Evolutionary conservation across 2,797 vertebrate species (phyloP), one percentile per base, ranked within the genome.

Genomic region (Siniperca undulata): DNA sequence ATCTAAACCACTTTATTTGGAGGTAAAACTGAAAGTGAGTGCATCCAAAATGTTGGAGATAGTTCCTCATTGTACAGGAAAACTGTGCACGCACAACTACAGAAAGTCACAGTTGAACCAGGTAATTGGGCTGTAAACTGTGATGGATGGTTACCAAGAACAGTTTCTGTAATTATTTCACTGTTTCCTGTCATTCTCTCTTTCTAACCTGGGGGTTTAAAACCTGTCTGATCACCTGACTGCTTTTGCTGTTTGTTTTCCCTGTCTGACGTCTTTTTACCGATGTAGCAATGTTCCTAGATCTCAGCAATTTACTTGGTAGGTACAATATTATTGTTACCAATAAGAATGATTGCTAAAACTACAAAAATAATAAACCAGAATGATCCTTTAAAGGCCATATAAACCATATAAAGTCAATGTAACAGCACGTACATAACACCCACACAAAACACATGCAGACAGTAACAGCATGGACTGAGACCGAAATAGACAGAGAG

Each of bases 401-500:
- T 4, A 2, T 16, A 62, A 48, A 36, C 12, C 14, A 52, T 62
- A 50, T 34, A 16, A 61, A 48, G n/a, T 48, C 22, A 66, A 9
- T 46, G 59, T 44, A 69, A 55, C 19, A 76, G n/a, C 34, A 48
- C 0, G 2, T 22, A 48, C n/a, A 46, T 38, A 73, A 69, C 46
- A 74, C 30, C 30, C 55, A 69, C 59, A 64, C n/a, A 44, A 44
- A 36, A 77, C 9, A 30, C 61, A 74, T 7, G 11, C 17, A 74
- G 40, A 62, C 69, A 72, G 53, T 50, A n/a, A 46, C 48, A 82
- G 62, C 38, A 72, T 38, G 38, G 27, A 77, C 22, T 68, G 46
- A 69, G 60, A 81, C 55, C 0, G 2, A 80, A 80, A 89, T 66
- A 82, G 58, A 79, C 42, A 68, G 58, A 69, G 8, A 62, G 48